Conservation (phyloP, 2,113 vertebrate species). For the Melanerpes formicivorus region DNA sequence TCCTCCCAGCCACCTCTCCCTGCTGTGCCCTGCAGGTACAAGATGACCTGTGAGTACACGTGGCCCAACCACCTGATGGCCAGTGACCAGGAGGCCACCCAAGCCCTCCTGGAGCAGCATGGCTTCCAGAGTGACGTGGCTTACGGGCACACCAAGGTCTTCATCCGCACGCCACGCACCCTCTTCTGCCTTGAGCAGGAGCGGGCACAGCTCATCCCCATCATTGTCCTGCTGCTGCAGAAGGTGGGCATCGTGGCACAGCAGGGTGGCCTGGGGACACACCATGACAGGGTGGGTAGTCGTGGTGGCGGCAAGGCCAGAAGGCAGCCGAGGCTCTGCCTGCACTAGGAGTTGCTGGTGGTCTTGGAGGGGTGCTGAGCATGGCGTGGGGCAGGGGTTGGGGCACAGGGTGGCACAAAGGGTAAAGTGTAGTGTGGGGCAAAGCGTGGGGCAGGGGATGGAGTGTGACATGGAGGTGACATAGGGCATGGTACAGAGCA, state of each 20-base stretch:
- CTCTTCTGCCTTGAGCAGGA: slow-evolving; percentile 88
- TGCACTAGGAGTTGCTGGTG: neutral
- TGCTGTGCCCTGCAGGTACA: slow-evolving; percentile 78
- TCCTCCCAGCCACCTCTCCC: too few relatives aligned
- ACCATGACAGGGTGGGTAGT: neutral
- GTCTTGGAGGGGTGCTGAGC: neutral
- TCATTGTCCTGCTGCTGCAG: slow-evolving; percentile 92
- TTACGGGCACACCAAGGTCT: slow-evolving; percentile 89
- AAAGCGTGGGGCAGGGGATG: too few relatives aligned
- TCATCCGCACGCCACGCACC: slow-evolving; percentile 87
- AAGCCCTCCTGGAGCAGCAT: slow-evolving; percentile 88
- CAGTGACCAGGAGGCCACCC: slow-evolving; percentile 83
- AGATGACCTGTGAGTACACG: slow-evolving; percentile 97
- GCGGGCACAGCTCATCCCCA: slow-evolving; percentile 86
- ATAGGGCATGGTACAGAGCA: neutral
- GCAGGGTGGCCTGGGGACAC: neutral
- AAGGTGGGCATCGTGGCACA: slow-evolving; percentile 75
- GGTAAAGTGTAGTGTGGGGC: neutral
- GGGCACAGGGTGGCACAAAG: neutral
- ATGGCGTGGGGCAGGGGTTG: neutral
- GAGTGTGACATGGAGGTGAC: too few relatives aligned
- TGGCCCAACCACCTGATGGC: slow-evolving; percentile 95
- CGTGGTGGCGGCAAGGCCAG: neutral
- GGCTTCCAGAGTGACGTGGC: slow-evolving; percentile 88
- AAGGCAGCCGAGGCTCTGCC: neutral